Evolutionary conservation across 2,797 vertebrate species (phyloP).

Genomic region (Setipinna tenuifilis): DNA sequence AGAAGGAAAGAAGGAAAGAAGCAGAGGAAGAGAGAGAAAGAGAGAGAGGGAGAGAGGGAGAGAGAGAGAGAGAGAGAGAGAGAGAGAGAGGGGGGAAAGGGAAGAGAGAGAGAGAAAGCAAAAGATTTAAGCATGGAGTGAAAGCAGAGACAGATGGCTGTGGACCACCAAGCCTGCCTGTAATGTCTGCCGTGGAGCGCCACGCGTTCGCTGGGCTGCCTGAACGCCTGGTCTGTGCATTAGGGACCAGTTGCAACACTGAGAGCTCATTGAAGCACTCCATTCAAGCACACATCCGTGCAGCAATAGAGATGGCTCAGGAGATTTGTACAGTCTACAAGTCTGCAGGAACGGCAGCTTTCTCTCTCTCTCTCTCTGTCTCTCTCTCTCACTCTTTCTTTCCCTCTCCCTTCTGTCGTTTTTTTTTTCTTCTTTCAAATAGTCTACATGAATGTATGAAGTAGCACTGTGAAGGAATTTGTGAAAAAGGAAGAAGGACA

Average conservation of each 20-base stretch:
- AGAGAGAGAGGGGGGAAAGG: neutral
- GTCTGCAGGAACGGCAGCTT: slow-evolving; percentile 55
- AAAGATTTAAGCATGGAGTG: slow-evolving; percentile 23
- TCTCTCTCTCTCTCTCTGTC: slow-evolving; percentile 33
- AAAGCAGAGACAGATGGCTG: slow-evolving; percentile 59
- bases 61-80: neutral
- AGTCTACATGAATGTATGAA: neutral
- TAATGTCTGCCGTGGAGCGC: slow-evolving; percentile 58
- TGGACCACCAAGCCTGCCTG: slow-evolving; percentile 74
- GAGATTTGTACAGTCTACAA: slow-evolving; percentile 63
- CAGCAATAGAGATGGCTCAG: slow-evolving; percentile 66
- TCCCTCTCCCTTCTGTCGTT: neutral
- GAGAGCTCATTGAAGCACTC: slow-evolving; percentile 57
- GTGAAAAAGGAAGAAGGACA: neutral
- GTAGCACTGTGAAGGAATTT: slow-evolving; percentile 19
- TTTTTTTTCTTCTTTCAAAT: neutral
- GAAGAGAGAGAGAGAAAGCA: slow-evolving; percentile 1
- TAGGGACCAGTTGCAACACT: slow-evolving; percentile 58
- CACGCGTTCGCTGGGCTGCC: slow-evolving; percentile 61
- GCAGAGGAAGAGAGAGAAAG: slow-evolving; percentile 21
- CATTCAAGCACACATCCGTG: slow-evolving; percentile 62
- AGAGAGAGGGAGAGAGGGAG: neutral
- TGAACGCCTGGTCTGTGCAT: slow-evolving; percentile 64
- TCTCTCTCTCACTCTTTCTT: neutral
- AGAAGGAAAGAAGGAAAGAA: neutral